These are phyloP conservation scores for Tragelaphus buxtoni DNA, from an alignment of 2,113 vertebrate genomes.

Conservation along the genomic window DNA sequence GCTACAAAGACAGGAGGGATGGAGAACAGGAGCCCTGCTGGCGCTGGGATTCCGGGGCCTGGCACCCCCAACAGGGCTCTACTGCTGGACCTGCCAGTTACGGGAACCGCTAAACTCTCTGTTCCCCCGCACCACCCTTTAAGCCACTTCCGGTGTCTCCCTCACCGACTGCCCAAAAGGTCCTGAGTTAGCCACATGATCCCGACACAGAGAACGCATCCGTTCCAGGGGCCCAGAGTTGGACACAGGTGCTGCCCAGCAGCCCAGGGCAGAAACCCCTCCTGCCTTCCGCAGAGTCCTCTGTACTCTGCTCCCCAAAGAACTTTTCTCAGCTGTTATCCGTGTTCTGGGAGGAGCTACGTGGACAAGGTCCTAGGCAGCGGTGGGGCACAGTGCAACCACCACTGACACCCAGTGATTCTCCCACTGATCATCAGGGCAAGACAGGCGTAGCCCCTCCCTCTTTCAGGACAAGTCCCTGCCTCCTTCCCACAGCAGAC, in stretches of 20 bases:
- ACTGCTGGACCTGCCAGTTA: not conserved
- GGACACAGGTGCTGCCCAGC: too few species aligned
- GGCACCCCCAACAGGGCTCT: not conserved
- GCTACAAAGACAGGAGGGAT: not conserved
- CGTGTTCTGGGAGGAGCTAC: rapidly evolving
- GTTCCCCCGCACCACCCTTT: not conserved
- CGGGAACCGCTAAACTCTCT: not conserved
- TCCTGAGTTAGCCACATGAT: rapidly evolving
- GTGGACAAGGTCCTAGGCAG: not conserved
- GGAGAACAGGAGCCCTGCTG: rapidly evolving
- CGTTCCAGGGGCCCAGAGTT: not conserved
- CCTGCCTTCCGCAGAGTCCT: not conserved
- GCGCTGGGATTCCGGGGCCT: not conserved
- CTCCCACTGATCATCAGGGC: not conserved
- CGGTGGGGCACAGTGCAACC: not conserved
- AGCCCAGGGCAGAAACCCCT: not conserved
- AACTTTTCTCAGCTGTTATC: not conserved
- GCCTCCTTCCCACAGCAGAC: not conserved
- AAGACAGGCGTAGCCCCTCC: rapidly evolving
- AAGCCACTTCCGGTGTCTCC: not conserved
- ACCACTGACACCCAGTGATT: not conserved
- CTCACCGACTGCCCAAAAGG: not conserved
- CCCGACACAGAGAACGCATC: rapidly evolving
- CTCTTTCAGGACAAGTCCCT: not conserved
- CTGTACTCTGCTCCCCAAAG: not conserved